Conservation (phyloP, 2,888 invertebrate species). For the Thymelicus lineola region DNA sequence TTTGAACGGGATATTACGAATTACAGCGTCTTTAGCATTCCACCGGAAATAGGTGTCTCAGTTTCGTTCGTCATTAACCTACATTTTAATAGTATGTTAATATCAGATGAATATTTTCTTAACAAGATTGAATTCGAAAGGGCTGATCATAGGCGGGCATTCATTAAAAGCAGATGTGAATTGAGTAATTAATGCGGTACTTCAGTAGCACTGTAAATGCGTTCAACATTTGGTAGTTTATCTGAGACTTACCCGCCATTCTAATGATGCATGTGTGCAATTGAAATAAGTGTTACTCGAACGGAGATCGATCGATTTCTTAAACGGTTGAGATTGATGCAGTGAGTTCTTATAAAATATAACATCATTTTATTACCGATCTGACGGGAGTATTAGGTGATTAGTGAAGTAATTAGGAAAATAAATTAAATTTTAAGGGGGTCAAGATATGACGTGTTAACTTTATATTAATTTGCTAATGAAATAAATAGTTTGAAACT, state of each 20-base stretch:
- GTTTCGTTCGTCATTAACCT: conserved; percentile 16
- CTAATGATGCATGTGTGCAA: conserved; percentile 43
- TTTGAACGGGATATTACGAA: conserved; percentile 22
- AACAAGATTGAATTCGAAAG: conserved; percentile 10
- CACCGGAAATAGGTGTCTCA: conserved; percentile 23
- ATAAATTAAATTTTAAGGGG: no score
- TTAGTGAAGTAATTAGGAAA: no score
- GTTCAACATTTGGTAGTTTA: conserved; percentile 46
- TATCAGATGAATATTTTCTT: conserved; percentile 6
- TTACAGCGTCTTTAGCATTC: not conserved
- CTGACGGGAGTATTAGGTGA: no score
- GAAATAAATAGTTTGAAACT: no score
- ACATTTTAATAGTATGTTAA: conserved; percentile 5
- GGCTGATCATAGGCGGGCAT: conserved; percentile 56
- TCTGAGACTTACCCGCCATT: conserved; percentile 46
- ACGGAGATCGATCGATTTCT: conserved; percentile 25
- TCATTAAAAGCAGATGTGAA: conserved; percentile 75
- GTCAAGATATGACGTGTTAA: no score
- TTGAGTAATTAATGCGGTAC: conserved; percentile 57
- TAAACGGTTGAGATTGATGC: conserved; percentile 12
- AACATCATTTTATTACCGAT: no score
- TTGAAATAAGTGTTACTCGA: conserved; percentile 39
- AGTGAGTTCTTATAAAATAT: no score
- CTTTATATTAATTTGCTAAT: no score
- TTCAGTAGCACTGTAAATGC: conserved; percentile 46